Percentiles rank a stretch among this genome's conserved stretches.
Conservation (phyloP, 2,113 vertebrate species). For the Silurus meridionalis region DNA sequence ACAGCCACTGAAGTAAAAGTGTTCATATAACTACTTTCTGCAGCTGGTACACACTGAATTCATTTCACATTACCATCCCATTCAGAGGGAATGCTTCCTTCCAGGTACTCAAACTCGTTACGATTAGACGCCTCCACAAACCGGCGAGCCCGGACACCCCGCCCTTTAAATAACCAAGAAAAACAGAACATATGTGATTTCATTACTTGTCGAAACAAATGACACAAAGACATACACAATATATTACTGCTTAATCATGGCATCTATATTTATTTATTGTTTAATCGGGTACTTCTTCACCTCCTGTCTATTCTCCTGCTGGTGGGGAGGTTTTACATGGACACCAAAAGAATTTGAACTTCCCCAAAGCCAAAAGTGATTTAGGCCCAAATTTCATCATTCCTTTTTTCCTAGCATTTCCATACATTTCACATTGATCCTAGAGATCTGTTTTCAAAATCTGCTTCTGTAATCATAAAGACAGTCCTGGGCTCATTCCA, state of each 20-base stretch:
- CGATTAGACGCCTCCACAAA: constrained; percentile 77
- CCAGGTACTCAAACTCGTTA: constrained; percentile 76
- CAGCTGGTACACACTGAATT: background rate
- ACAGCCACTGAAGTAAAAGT: background rate
- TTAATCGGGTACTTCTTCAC: background rate
- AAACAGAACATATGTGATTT: constrained; percentile 13
- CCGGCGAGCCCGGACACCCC: constrained; percentile 79
- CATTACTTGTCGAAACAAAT: background rate
- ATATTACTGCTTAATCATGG: background rate
- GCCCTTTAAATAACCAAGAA: constrained; percentile 72
- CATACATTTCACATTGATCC: background rate
- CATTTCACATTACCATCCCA: constrained; percentile 87
- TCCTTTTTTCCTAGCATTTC: background rate
- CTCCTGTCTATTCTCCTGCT: background rate
- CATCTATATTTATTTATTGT: background rate
- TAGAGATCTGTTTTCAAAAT: background rate
- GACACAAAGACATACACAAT: background rate
- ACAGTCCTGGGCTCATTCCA: background rate
- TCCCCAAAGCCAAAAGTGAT: no score
- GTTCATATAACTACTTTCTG: background rate
- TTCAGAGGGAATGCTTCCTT: constrained; percentile 84
- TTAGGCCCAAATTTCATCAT: background rate
- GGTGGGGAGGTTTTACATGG: background rate
- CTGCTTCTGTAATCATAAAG: background rate
- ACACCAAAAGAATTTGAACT: background rate